Conservation (phyloP, 2,888 invertebrate species). For the Julus scandinavius region DNA sequence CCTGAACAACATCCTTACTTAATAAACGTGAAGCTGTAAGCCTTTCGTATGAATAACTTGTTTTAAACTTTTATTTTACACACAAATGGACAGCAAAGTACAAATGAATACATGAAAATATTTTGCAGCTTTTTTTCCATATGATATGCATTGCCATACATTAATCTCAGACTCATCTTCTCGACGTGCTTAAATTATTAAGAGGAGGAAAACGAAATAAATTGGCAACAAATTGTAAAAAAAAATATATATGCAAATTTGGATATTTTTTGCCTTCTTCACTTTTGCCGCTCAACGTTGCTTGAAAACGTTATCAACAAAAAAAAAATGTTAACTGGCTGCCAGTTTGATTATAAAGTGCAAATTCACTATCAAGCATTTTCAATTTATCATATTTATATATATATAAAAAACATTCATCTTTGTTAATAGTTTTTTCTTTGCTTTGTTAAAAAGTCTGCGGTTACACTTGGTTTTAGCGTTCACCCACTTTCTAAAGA, state of each 20-base stretch:
- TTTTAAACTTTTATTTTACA: conserved; percentile 47
- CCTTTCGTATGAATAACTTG: neutral
- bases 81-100: conserved; percentile 48
- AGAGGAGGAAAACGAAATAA: neutral
- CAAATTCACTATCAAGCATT: conserved; percentile 19
- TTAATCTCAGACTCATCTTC: conserved; percentile 1
- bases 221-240: neutral
- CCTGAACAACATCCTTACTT: too few species aligned
- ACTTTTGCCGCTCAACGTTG: neutral
- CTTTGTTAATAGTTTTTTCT: conserved; percentile 21
- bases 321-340: neutral
- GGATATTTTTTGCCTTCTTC: neutral
- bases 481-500: conserved; percentile 53
- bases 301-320: neutral
- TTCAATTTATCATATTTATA: neutral
- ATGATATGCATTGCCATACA: conserved; percentile 13
- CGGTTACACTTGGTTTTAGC: neutral
- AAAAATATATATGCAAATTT: neutral
- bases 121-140: neutral
- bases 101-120: conserved; percentile 48
- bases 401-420: conserved; percentile 39
- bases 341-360: conserved; percentile 35
- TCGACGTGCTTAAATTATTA: neutral
- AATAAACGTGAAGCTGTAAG: neutral
- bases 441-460: neutral